These are phyloP conservation scores for Erinaceus europaeus DNA, from an alignment of 2,113 vertebrate species.

Conservation along the genomic window DNA sequence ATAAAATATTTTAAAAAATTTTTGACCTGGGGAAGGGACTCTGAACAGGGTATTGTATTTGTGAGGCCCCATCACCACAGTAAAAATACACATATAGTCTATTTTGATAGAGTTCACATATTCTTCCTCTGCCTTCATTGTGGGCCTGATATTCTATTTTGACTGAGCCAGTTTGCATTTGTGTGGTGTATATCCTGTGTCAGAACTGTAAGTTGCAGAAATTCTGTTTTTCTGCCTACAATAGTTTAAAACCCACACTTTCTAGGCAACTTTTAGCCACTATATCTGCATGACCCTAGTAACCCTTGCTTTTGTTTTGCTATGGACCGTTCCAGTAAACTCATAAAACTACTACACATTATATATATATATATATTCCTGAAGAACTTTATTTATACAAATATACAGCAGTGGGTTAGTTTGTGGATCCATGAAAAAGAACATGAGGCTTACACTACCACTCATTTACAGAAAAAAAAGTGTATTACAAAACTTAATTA, in stretches of 20 bases:
- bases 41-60: not conserved
- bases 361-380: no score
- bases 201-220: not conserved
- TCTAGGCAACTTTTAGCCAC: not conserved
- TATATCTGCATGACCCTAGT: not conserved
- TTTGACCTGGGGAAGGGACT: no score
- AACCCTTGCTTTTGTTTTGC: not conserved
- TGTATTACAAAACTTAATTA: not conserved
- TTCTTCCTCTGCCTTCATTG: not conserved
- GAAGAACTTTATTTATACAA: not conserved
- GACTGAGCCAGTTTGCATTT: not conserved
- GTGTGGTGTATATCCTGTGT: not conserved
- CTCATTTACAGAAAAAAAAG: not conserved
- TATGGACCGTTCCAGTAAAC: not conserved
- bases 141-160: not conserved
- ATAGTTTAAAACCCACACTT: not conserved
- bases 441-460: no score
- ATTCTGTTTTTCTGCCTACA: not conserved
- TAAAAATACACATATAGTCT: not conserved
- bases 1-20: no score
- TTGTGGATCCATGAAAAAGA: not conserved
- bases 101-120: not conserved
- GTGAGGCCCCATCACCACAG: no score
- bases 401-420: not conserved
- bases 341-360: not conserved